Percentiles rank a stretch among this genome's conserved stretches.
phyloP scores from a whole-genome alignment of 2,888 invertebrate species.

The Rotaria magnacalcarata region DNA sequence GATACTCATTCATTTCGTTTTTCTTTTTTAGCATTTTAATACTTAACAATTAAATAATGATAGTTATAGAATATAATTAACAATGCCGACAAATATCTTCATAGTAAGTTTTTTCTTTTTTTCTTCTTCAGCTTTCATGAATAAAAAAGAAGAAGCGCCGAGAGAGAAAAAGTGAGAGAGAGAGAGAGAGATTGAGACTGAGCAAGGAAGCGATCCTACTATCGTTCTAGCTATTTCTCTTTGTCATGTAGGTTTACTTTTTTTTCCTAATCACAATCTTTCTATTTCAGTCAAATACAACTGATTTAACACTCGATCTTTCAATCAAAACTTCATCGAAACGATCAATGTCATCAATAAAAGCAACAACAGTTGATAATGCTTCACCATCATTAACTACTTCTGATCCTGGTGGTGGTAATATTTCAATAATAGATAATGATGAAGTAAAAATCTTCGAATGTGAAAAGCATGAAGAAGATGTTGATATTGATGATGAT shows the following conservation, averaged over 20 bases:
- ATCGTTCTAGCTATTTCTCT: not conserved
- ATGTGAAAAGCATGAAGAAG: slow-evolving; percentile 30
- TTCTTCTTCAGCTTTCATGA: not conserved
- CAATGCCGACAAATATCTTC: slow-evolving; percentile 1
- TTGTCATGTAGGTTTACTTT: not conserved
- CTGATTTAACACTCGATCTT: slow-evolving; percentile 4
- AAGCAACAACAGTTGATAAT: not conserved
- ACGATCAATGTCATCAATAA: not conserved
- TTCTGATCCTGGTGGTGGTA: not conserved
- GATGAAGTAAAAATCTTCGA: slow-evolving; percentile 24
- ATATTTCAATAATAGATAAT: not conserved
- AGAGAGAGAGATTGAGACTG: not conserved
- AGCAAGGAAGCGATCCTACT: not conserved
- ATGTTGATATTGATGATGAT: not conserved
- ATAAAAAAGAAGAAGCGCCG: not conserved
- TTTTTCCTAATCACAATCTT: not conserved
- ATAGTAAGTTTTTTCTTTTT: not conserved
- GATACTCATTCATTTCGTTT: not conserved
- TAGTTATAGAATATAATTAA: not conserved
- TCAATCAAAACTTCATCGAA: not conserved
- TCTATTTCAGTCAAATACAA: not conserved
- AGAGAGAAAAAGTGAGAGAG: not conserved
- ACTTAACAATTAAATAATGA: not conserved
- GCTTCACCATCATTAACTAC: not conserved
- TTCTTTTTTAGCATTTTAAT: not conserved